These are phyloP conservation scores for Paramuricea clavata DNA, from an alignment of 92 coral and sea anemone species.

Conservation along the genomic window DNA sequence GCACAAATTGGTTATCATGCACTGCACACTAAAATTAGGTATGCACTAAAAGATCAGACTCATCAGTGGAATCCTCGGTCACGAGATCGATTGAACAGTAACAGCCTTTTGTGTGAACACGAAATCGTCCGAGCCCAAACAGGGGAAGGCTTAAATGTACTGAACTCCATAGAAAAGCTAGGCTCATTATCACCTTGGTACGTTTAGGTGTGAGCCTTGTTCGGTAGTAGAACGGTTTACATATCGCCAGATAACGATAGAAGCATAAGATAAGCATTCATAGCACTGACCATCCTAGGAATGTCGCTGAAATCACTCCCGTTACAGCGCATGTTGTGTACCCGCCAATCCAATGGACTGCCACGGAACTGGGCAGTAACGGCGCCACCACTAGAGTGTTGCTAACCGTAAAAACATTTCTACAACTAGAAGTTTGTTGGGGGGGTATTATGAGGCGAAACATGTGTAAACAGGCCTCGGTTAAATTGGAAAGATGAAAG, in stretches of 20 bases:
- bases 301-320: conserved; percentile 78
- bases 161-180: conserved; percentile 75
- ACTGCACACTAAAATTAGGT: too few species aligned
- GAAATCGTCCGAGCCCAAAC: conserved; percentile 80
- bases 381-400: conserved; percentile 76
- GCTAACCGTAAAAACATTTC: conserved; percentile 76
- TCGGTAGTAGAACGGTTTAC: conserved; percentile 84
- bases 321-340: conserved; percentile 71
- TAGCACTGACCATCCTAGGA: conserved; percentile 84
- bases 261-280: conserved; percentile 78
- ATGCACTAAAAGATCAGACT: too few species aligned
- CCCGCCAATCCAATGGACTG: conserved; percentile 87
- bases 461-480: too few species aligned
- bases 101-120: conserved; percentile 73
- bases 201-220: conserved; percentile 71
- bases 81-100: conserved; percentile 82
- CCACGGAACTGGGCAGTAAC: conserved; percentile 73
- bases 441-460: too few species aligned
- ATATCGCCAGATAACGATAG: conserved; percentile 82
- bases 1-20: too few species aligned
- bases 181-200: conserved; percentile 60
- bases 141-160: conserved; percentile 76
- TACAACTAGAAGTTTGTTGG: conserved; percentile 83
- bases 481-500: too few species aligned
- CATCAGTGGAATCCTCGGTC: conserved; percentile 56